Evolutionary conservation across 2,888 invertebrate genomes (phyloP).

Genomic region (Chrysotoxum bicinctum): DNA sequence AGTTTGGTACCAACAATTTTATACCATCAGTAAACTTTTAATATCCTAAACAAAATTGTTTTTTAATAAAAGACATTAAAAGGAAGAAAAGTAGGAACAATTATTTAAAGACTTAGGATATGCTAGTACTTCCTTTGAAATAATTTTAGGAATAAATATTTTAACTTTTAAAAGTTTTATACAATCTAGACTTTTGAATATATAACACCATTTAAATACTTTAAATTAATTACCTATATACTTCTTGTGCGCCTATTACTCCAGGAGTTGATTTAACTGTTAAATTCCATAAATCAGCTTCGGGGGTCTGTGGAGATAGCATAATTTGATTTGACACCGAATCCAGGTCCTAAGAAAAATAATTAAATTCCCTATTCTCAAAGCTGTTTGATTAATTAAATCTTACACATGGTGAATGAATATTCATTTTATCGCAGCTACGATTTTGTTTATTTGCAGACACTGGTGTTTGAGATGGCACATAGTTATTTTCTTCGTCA

Average conservation of each 20-base stretch:
- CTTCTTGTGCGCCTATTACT: constrained; percentile 98
- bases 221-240: constrained; percentile 87
- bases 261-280: constrained; percentile 90
- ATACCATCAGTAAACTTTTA: no score
- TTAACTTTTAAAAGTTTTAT: no score
- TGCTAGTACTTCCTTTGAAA: no score
- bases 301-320: constrained; percentile 88
- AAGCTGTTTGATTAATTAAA: constrained; percentile 72
- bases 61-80: no score
- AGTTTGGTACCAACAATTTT: no score
- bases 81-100: no score
- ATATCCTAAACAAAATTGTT: no score
- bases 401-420: constrained; percentile 87
- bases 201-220: no score
- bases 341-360: constrained; percentile 83
- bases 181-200: no score
- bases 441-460: constrained; percentile 74
- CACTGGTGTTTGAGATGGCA: constrained; percentile 74
- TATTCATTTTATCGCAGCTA: constrained; percentile 80
- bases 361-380: not conserved
- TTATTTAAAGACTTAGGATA: no score
- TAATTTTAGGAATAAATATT: no score
- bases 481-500: constrained; percentile 83
- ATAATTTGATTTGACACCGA: constrained; percentile 91
- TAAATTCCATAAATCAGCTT: constrained; percentile 81